phyloP scores from a whole-genome alignment of 2,797 vertebrate genomes.

The Bufotes viridis region DNA sequence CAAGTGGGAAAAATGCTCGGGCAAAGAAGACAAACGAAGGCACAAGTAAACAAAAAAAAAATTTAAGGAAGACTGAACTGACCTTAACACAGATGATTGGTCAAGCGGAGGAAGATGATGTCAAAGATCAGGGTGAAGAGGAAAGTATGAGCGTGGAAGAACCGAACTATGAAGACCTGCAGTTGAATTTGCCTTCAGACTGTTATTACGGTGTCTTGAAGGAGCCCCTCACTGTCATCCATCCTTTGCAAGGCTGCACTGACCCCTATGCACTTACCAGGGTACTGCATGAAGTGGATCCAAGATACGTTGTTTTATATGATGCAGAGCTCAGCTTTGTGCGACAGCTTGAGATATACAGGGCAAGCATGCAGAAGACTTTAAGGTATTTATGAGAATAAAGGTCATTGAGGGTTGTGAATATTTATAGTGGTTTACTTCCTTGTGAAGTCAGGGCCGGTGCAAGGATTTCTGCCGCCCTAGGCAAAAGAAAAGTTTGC shows the following conservation, averaged over 20 bases:
- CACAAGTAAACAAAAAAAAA: conserved; percentile 67
- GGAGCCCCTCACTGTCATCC: conserved; percentile 89
- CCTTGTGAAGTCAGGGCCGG: too few species aligned
- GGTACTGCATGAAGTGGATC: conserved; percentile 90
- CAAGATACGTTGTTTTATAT: conserved; percentile 89
- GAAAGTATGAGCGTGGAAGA: conserved; percentile 67
- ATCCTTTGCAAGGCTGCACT: conserved; percentile 87
- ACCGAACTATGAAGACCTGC: conserved; percentile 71
- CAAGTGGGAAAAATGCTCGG: conserved; percentile 63
- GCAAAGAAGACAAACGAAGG: conserved; percentile 73
- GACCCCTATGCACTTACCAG: conserved; percentile 92
- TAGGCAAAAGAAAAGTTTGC: too few species aligned
- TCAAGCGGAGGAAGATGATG: conserved; percentile 72
- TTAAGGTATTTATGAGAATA: conserved; percentile 77
- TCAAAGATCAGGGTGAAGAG: conserved; percentile 59
- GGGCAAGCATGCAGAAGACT: conserved; percentile 86
- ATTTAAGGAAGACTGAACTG: conserved; percentile 73
- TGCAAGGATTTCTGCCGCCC: too few species aligned
- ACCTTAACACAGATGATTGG: conserved; percentile 88
- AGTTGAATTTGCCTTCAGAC: conserved; percentile 83
- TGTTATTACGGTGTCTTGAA: conserved; percentile 88
- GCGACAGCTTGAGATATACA: conserved; percentile 92
- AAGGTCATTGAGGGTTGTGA: neutral
- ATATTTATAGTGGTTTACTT: neutral
- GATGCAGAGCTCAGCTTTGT: conserved; percentile 93